Evolutionary conservation across 2,113 vertebrate species (phyloP).

Genomic region (Menura novaehollandiae): DNA sequence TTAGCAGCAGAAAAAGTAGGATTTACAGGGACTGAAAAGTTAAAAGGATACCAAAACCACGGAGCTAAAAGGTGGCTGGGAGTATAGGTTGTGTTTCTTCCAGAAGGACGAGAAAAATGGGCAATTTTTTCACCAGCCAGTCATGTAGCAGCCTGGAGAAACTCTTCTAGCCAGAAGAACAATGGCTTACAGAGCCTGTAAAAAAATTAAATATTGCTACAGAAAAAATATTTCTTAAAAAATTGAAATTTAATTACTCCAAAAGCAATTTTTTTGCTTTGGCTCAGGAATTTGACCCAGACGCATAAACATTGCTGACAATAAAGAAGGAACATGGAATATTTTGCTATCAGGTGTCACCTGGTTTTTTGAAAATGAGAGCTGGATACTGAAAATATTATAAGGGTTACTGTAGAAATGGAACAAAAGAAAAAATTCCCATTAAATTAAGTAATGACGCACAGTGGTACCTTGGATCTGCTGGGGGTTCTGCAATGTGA

Average conservation of each 20-base stretch:
- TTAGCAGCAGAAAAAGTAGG: background rate
- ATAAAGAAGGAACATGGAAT: background rate
- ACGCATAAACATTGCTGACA: background rate
- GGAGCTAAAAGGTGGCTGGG: background rate
- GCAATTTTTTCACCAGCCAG: background rate
- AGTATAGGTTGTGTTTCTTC: rapidly evolving
- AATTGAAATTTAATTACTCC: background rate
- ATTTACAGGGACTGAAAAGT: background rate
- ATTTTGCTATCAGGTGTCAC: background rate
- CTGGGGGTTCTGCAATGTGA: background rate
- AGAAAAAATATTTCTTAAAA: background rate
- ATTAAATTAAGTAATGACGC: background rate
- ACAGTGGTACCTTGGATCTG: background rate
- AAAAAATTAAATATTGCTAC: background rate
- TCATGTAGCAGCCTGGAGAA: background rate
- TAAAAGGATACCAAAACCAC: background rate
- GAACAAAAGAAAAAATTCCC: background rate
- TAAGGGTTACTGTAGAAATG: background rate
- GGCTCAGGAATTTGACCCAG: background rate
- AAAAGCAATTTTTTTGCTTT: background rate
- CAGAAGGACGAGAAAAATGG: background rate
- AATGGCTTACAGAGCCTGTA: background rate
- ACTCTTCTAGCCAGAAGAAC: background rate
- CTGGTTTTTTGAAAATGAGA: background rate
- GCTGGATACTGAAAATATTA: background rate